A percentile compares a stretch with the other conserved stretches of the same genome.
Evolutionary conservation across 2,113 vertebrate species (phyloP).

Genomic region (Periophthalmodon schlosseri): DNA sequence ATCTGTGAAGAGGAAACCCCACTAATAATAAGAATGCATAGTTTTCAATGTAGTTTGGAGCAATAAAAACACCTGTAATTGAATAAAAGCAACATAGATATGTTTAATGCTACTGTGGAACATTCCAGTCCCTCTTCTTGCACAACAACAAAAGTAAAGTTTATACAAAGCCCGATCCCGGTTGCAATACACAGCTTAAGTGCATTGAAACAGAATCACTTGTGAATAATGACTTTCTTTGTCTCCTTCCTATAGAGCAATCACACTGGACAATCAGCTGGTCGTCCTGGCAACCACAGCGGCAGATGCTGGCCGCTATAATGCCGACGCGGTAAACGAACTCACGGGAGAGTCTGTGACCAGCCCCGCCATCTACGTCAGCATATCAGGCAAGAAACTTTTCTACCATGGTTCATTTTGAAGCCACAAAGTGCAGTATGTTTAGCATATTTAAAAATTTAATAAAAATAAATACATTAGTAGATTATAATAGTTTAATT

Average conservation of each 20-base stretch:
- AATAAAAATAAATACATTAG: not conserved
- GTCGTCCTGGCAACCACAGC: slow-evolving; percentile 82
- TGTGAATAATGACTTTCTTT: not conserved
- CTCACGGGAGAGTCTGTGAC: slow-evolving; percentile 88
- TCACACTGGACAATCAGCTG: slow-evolving; percentile 88
- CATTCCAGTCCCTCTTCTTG: too few relatives aligned
- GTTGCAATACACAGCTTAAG: too few relatives aligned
- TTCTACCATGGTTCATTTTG: not conserved
- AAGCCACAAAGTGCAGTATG: not conserved
- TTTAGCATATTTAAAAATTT: not conserved
- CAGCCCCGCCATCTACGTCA: slow-evolving; percentile 81
- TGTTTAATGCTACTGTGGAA: too few relatives aligned
- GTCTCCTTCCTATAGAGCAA: slow-evolving; percentile 76
- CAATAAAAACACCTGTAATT: too few relatives aligned
- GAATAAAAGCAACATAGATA: too few relatives aligned
- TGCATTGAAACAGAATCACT: too few relatives aligned
- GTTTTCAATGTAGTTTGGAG: too few relatives aligned
- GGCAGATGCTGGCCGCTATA: slow-evolving; percentile 82
- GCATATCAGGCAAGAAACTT: slow-evolving; percentile 78
- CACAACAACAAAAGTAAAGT: too few relatives aligned
- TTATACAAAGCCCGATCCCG: too few relatives aligned
- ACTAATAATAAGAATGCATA: too few relatives aligned
- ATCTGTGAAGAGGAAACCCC: too few relatives aligned
- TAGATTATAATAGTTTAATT: too few relatives aligned
- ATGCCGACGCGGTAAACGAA: slow-evolving; percentile 88